Evolutionary conservation across 2,888 invertebrate species (phyloP), one percentile per base, ranked within the genome.

Genomic region (Cabera pusaria): DNA sequence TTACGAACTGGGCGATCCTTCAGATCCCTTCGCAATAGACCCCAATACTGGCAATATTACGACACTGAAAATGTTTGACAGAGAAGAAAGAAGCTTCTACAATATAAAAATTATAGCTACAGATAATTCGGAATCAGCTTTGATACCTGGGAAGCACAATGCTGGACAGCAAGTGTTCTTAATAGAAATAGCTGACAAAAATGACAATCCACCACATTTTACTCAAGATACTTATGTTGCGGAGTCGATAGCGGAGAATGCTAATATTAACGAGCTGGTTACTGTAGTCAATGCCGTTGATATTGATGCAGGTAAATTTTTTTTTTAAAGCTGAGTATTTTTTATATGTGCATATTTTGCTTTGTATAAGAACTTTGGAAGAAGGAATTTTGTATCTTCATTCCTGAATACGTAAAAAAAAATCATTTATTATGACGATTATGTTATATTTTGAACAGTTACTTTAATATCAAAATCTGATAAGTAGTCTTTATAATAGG

Each of bases 131-230:
- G 95, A 95, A 1, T 97, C 97, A 5, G 95, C 95, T 14, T 76
- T 95, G 19, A 83, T 80, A 47, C 83, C 85, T 16, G 89, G 87
- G 0, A 86, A 93, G 61, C 96, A 93, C 32, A 97, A 97, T 75
- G 91, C 85, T 71, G 93, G 92, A 1, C 92, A 94, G 56, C 96
- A 96, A 78, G 94, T 94, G 32, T 96, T 98, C 68, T 92, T 94
- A 53, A 97, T 98, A 59, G 94, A 94, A 66, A 97, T 99, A 22
- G 97, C 96, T 9, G 99, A 99, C 81, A 96, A 96, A 70, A 99
- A 99, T 75, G 99, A 99, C 77, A 98, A 99, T 76, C 92, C 93
- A 8, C 99, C 99, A 0, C 92, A 92, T 58, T 99, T 99, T 72
- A 93, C 93, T n/a, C 91, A 94, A 64, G 79, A 90, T 0, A 90